Base-by-base conservation (phyloP, 92 coral and sea anemone genomes). In the Nematostella vectensis region DNA sequence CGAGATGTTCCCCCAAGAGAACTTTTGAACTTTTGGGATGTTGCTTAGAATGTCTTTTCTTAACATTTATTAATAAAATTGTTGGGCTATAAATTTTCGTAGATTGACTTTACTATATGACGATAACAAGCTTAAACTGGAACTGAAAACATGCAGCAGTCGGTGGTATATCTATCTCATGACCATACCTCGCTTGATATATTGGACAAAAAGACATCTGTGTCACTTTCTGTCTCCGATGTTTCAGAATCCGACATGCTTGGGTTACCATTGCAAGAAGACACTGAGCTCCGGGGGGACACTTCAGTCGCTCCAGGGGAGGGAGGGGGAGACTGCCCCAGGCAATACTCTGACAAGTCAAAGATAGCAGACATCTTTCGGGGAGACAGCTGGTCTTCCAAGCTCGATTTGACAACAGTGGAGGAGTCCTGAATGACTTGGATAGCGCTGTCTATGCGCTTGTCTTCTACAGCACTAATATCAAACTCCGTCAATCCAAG, bases 401-500 rank as follows among this genome's bases (percentile, higher is more conserved):
- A 68, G 52, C 74, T 75, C 31, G 75, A 70, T 36, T 63, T 68
- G 12, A 85, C 76, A 1, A 80, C 50, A 18, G 95, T 85, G n/a
- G 67, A 62, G 40, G 95, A 85, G 44, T 81, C 88, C 33, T 71
- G 73, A 17, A 65, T 48, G 59, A 69, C 71, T 33, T 76, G 72
- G 40, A 77, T 36, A 13, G 80, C 59, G 51, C 55, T 64, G 4
- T 66, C 80, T 22, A 93, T 81, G 19, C 99, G 75, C 30, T 86
- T 72, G 40, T 62, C 47, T 62, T 87, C 99, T 31, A 65, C 63
- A 16, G 70, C 79, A 65, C 96, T 87, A 43, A 93, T 54, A 72
- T 93, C 99, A 62, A 93, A 93, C n/a, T 75, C 85, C 2, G 88
- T 78, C 1, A 93, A 77, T 20, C 80, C 88, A 50, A 93, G 76